Base-by-base conservation (phyloP, 2,113 vertebrate genomes). In the Syngnathus typhle region DNA sequence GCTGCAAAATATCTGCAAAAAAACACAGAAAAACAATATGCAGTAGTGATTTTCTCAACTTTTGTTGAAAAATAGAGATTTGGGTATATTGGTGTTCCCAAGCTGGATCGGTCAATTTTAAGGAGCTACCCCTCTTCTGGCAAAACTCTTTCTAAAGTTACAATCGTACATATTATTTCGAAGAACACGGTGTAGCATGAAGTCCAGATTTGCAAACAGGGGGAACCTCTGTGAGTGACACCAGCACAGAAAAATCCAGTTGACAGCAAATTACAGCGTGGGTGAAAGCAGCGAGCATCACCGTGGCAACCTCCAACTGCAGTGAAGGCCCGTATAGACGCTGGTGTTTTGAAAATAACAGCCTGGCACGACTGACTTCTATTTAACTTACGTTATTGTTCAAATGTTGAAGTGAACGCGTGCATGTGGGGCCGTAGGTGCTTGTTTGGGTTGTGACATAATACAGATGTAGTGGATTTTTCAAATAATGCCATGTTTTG, bases 401-500 rank as follows among this genome's bases (percentile, higher is more conserved):
- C 27, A 36, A 58, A 4, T 10, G 59, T 37, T 19, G 11, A 23
- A 60, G 18, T n/a, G 12, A 41, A 2, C 21, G 59, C 7, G 56
- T 37, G 56, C 3, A 7, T 38, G 36, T 60, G 19, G 12, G 8
- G 19, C 18, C 59, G 10, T 21, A 12, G n/a, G 60, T 43, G 60
- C 38, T 62, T 44, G 39, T 23, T 7, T 62, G 10, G 44, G 5
- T 62, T 23, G 39, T 62, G 60, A 44, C 39, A 43, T 43, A 43
- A 51, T 72, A 72, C 2, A 66, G 65, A 74, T 64, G 32, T 62
- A 13, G 60, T 71, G 70, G 39, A 70, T 54, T 74, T 54, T 37
- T 58, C 12, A 71, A 76, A 76, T 68, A 51, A 68, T 39, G 46
- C 27, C 16, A n/a, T 61, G 66, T 65, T 70, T 68, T 84, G 77